A percentile compares a stretch with the other conserved stretches of the same genome.
These are phyloP conservation scores for Monochamus alternatus DNA, from an alignment of 2,888 invertebrate genomes.

Conservation along the genomic window DNA sequence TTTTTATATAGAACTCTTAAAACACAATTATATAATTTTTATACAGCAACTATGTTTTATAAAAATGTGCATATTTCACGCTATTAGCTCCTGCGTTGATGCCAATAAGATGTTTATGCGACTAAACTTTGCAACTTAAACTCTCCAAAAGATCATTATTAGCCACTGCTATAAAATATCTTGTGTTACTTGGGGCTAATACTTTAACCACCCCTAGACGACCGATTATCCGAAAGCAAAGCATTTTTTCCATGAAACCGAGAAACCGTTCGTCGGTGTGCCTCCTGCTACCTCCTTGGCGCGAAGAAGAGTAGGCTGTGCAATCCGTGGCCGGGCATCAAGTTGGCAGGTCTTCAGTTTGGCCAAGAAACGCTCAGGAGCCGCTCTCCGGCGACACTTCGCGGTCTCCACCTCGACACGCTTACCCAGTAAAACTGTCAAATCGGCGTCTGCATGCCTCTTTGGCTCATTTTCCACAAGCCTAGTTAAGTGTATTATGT, in stretches of 20 bases:
- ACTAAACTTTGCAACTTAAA: too few relatives aligned
- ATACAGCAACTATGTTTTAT: too few relatives aligned
- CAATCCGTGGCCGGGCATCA: conserved; percentile 14
- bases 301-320: conserved; percentile 33
- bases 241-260: neutral
- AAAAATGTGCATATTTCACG: too few relatives aligned
- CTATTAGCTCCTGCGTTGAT: too few relatives aligned
- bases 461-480: conserved; percentile 9
- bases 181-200: too few relatives aligned
- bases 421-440: conserved; percentile 12
- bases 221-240: too few relatives aligned
- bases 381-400: conserved; percentile 25
- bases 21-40: too few relatives aligned
- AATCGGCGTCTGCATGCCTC: conserved; percentile 14
- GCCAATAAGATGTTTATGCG: too few relatives aligned
- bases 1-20: too few relatives aligned
- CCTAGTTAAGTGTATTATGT: conserved; percentile 19
- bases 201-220: too few relatives aligned
- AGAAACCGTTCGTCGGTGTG: neutral
- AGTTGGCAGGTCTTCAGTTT: conserved; percentile 35
- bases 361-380: conserved; percentile 31
- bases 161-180: too few relatives aligned
- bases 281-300: conserved; percentile 19
- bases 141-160: too few relatives aligned
- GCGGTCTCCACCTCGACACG: conserved; percentile 11